Percentiles rank a stretch among this genome's conserved stretches.
Evolutionary conservation across 2,113 vertebrate species (phyloP).

Genomic region (Cyanoramphus novaezelandiae): DNA sequence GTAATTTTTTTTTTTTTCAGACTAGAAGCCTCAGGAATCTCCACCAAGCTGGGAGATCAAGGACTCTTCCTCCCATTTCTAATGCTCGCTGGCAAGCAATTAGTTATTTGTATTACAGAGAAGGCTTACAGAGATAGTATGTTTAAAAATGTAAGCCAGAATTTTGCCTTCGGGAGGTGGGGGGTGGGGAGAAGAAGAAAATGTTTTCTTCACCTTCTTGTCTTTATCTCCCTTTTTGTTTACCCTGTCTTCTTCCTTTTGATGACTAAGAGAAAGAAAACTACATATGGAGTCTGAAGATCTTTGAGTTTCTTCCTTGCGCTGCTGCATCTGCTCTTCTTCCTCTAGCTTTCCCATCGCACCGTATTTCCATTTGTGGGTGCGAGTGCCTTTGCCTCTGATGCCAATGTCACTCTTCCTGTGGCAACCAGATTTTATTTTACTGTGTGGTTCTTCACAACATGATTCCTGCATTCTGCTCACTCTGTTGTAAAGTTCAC

Average conservation of each 20-base stretch:
- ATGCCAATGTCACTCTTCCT: slow-evolving; percentile 61
- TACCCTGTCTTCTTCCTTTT: slow-evolving; percentile 24
- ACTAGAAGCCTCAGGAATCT: slow-evolving; percentile 8
- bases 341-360: not conserved
- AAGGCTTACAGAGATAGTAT: not conserved
- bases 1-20: not conserved
- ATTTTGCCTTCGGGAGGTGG: not conserved
- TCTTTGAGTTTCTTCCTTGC: slow-evolving; percentile 37
- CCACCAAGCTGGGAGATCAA: slow-evolving; percentile 38
- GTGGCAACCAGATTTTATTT: slow-evolving; percentile 75
- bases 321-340: slow-evolving; percentile 64
- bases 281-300: slow-evolving; percentile 17
- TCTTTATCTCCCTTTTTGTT: slow-evolving; percentile 6
- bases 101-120: slow-evolving; percentile 43
- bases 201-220: slow-evolving; percentile 49
- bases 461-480: slow-evolving; percentile 73
- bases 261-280: slow-evolving; percentile 21
- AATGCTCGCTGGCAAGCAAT: slow-evolving; percentile 14
- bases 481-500: slow-evolving; percentile 61
- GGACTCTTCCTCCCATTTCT: slow-evolving; percentile 25
- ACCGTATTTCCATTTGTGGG: slow-evolving; percentile 40
- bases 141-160: slow-evolving; percentile 16
- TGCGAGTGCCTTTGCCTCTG: slow-evolving; percentile 40
- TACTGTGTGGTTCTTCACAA: slow-evolving; percentile 70
- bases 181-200: not conserved